Conservation (phyloP, 2,113 vertebrate species). For the rat (Rattus norvegicus) region DNA sequence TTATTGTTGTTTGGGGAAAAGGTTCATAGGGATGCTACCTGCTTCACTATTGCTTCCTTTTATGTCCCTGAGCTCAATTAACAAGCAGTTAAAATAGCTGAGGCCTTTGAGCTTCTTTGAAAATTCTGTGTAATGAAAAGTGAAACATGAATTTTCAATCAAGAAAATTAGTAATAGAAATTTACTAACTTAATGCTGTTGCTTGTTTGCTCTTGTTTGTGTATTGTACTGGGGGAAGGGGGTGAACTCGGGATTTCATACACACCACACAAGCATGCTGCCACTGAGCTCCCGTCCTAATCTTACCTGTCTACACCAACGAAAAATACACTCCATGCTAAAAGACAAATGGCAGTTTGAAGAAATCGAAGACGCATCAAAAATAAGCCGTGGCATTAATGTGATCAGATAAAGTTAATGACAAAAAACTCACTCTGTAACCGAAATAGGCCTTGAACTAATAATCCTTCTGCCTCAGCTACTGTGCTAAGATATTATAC, state of each 20-base stretch:
- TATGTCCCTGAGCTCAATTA: constrained; percentile 6
- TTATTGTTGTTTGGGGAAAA: not conserved
- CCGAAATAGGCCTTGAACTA: not conserved
- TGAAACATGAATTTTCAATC: constrained; percentile 22
- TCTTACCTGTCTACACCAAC: not conserved
- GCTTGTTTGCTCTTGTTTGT: not conserved
- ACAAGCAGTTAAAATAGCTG: constrained; percentile 38
- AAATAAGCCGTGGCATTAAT: not conserved
- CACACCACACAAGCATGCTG: not conserved
- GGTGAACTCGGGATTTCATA: not conserved
- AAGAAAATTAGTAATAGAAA: not conserved
- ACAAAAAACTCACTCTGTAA: not conserved
- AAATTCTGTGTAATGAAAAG: not conserved
- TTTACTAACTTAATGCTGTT: not conserved
- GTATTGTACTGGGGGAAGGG: too few relatives aligned
- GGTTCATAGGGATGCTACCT: constrained; percentile 8
- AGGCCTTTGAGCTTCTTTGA: constrained; percentile 21
- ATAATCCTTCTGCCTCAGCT: not conserved
- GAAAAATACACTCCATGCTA: not conserved
- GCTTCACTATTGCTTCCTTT: constrained; percentile 62
- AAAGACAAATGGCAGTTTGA: not conserved
- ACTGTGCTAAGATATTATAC: not conserved
- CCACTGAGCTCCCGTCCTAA: not conserved
- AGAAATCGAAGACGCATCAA: not conserved
- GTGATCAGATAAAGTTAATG: not conserved